These are phyloP conservation scores for Diadophis punctatus DNA, from an alignment of 2,113 vertebrate genomes.

Conservation along the genomic window DNA sequence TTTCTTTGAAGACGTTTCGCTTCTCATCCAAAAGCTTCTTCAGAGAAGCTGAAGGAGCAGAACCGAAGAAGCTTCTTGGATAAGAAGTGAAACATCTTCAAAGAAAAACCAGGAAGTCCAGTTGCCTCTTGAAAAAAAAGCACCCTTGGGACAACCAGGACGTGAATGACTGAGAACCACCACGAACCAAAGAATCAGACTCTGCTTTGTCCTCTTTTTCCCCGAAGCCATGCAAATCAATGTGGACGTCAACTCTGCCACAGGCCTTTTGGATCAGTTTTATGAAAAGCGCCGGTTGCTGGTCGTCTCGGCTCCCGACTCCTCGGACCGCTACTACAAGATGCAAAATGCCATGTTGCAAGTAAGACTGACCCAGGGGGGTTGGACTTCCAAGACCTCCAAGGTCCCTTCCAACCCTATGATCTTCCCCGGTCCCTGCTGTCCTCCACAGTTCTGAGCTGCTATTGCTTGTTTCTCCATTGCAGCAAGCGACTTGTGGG, in stretches of 20 bases:
- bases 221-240: slow-evolving; percentile 84
- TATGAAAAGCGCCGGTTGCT: slow-evolving; percentile 86
- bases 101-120: too few species aligned
- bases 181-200: neutral
- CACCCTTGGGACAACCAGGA: too few species aligned
- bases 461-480: neutral
- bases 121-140: too few species aligned
- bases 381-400: too few species aligned
- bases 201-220: fast-evolving
- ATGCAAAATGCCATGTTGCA: slow-evolving; percentile 90
- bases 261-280: slow-evolving; percentile 90
- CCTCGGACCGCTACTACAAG: slow-evolving; percentile 82
- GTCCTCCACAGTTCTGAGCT: neutral
- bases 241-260: slow-evolving; percentile 74
- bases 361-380: slow-evolving; percentile 61
- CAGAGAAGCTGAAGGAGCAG: too few species aligned
- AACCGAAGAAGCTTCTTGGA: too few species aligned
- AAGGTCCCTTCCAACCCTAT: neutral
- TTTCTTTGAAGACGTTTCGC: too few species aligned
- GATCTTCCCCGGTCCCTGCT: neutral
- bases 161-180: too few species aligned
- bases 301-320: slow-evolving; percentile 84
- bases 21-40: too few species aligned
- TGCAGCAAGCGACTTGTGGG: slow-evolving; percentile 83
- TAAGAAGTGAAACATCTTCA: too few species aligned